A percentile compares a stretch with the other conserved stretches of the same genome.
Evolutionary conservation across 1,140 invertebrate genomes (phyloP).

Genomic region (Conus betulinus): DNA sequence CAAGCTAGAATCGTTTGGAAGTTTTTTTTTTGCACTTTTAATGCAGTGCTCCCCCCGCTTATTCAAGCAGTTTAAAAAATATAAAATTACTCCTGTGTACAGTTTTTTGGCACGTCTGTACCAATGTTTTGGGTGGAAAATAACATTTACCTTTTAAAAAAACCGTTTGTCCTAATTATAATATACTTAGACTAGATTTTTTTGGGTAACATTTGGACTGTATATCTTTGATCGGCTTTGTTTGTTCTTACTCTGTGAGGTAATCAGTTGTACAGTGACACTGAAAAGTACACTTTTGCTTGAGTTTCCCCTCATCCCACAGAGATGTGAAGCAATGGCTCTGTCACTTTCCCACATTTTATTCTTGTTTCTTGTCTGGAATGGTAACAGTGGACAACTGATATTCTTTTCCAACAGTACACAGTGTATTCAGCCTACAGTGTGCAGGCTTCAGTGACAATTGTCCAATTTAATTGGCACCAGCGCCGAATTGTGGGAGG

Average conservation of each 20-base stretch:
- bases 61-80: neutral
- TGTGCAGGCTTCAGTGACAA: neutral
- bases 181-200: constrained; percentile 26
- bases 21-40: constrained; percentile 4
- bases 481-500: neutral
- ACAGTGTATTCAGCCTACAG: constrained; percentile 6
- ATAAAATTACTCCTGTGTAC: constrained; percentile 15
- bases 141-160: constrained; percentile 15
- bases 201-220: constrained; percentile 13
- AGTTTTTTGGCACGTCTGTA: constrained; percentile 30
- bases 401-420: neutral
- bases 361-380: neutral
- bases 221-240: constrained; percentile 14
- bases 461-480: neutral
- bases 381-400: neutral
- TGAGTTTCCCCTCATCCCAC: neutral
- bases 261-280: constrained; percentile 26
- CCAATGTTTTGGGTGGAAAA: constrained; percentile 25
- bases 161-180: constrained; percentile 21
- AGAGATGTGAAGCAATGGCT: neutral
- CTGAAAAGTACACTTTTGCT: constrained; percentile 2
- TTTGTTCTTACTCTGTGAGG: constrained; percentile 22
- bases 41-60: constrained; percentile 31
- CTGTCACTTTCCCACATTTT: neutral
- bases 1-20: constrained; percentile 5